Percentiles rank a stretch among this genome's conserved stretches.
Evolutionary conservation across 2,797 vertebrate genomes (phyloP).

Genomic region (Pelodytes ibericus): DNA sequence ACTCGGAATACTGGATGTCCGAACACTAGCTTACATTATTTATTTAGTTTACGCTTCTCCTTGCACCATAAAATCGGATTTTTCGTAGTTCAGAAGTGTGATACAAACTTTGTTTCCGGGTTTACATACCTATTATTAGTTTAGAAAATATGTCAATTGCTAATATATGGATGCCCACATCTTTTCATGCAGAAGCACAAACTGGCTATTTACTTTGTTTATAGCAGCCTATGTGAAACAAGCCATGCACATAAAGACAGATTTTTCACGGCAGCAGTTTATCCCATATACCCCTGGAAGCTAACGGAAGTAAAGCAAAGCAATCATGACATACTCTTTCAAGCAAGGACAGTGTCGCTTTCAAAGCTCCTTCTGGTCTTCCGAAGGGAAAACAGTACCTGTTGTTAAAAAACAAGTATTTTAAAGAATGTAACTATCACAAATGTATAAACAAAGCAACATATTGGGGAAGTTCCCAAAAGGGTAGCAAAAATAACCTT

Average conservation of each 20-base stretch:
- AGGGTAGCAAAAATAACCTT: no score
- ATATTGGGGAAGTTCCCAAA: neutral
- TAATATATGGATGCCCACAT: neutral
- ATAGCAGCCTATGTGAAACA: neutral
- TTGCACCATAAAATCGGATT: no score
- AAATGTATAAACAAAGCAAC: neutral
- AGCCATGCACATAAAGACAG: neutral
- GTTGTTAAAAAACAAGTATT: slow-evolving; percentile 43
- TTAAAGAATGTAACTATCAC: neutral
- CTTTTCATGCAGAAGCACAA: neutral
- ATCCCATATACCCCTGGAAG: neutral
- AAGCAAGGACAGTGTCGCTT: slow-evolving; percentile 93
- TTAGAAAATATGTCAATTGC: no score
- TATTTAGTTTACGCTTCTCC: no score
- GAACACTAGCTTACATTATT: no score
- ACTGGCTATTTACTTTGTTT: neutral
- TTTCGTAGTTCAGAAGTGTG: no score
- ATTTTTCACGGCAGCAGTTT: neutral
- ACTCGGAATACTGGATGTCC: no score
- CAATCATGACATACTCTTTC: slow-evolving; percentile 82
- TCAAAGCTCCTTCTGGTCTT: slow-evolving; percentile 95
- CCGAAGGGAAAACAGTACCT: slow-evolving; percentile 98
- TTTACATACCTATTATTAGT: no score
- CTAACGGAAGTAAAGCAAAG: neutral
- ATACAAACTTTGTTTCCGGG: no score